Evolutionary conservation across 2,797 vertebrate species (phyloP), one percentile per base, ranked within the genome.

Genomic region (Heterohyrax brucei): DNA sequence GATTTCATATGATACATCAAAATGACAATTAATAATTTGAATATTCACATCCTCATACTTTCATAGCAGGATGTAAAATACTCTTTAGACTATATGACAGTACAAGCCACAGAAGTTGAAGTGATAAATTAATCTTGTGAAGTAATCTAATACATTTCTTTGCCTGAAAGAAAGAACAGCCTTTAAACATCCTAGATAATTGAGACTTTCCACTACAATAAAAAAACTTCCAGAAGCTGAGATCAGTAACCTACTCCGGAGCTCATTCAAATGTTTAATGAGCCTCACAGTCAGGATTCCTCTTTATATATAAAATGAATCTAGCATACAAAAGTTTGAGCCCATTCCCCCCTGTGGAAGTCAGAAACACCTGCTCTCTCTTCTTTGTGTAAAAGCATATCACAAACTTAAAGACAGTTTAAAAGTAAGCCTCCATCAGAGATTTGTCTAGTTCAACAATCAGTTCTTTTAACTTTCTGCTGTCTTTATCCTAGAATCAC

Each of bases 181-280:
- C 44, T 95, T 95, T 50, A 59, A 59, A 70, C 53, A 88, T 62
- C 28, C 83, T 64, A 21, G 48, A 86, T 79, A 78, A 87, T 7
- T 83, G 90, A 96, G 91, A 87, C 18, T 76, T 21, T n/a, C 33
- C n/a, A 50, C 30, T 22, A 33, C 21, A 79, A 64, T 59, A n/a
- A 94, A 75, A 75, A 84, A 28, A n/a, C 76, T 95, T 97, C 30
- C 59, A 33, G 95, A 89, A 44, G 62, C 68, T 87, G 91, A 85
- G 92, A 92, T 95, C 95, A 82, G 88, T 87, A 46, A 75, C 64
- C 46, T 61, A 88, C 76, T 77, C 44, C 0, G 6, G 64, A 91
- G 59, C 33, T 70, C 75, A 89, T 64, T 94, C 76, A 92, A 61
- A 82, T 90, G 73, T 93, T 93, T 97, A 93, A 91, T 89, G 90